Conservation (phyloP, 2,888 invertebrate genomes). For the Acleris literana region DNA sequence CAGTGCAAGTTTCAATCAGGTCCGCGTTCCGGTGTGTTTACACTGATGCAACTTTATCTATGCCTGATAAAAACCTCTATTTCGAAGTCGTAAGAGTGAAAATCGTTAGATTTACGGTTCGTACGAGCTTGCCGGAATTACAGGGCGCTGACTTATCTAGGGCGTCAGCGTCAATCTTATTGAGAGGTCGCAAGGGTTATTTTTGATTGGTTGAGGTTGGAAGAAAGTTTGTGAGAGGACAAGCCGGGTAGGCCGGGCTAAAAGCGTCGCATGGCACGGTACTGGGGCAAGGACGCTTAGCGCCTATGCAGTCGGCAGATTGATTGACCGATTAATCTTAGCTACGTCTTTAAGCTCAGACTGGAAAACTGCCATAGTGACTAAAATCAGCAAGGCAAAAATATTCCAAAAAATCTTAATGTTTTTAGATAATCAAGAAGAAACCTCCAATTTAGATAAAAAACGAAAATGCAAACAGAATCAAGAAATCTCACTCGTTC, state of each 20-base stretch:
- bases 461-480: background rate
- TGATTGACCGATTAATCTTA: constrained; percentile 79
- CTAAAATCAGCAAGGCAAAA: background rate
- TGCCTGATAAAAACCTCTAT: constrained; percentile 46
- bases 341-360: constrained; percentile 48
- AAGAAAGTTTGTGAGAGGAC: constrained; percentile 65
- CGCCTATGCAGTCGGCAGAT: constrained; percentile 73
- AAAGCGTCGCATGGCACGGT: constrained; percentile 75
- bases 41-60: constrained; percentile 43
- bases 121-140: constrained; percentile 56
- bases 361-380: background rate
- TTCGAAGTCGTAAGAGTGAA: constrained; percentile 52
- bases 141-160: constrained; percentile 48
- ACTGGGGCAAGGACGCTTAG: constrained; percentile 80
- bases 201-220: constrained; percentile 56
- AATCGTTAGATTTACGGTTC: constrained; percentile 47
- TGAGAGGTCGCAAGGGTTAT: constrained; percentile 55
- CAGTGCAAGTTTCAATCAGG: constrained; percentile 61
- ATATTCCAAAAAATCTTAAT: too few relatives aligned
- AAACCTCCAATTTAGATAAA: background rate
- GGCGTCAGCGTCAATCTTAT: constrained; percentile 50
- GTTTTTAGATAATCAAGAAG: too few relatives aligned
- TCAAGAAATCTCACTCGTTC: background rate
- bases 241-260: constrained; percentile 72
- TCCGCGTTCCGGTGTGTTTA: constrained; percentile 65